Evolutionary conservation across 2,888 invertebrate genomes (phyloP).

Genomic region (Shargacucullia verbasci): DNA sequence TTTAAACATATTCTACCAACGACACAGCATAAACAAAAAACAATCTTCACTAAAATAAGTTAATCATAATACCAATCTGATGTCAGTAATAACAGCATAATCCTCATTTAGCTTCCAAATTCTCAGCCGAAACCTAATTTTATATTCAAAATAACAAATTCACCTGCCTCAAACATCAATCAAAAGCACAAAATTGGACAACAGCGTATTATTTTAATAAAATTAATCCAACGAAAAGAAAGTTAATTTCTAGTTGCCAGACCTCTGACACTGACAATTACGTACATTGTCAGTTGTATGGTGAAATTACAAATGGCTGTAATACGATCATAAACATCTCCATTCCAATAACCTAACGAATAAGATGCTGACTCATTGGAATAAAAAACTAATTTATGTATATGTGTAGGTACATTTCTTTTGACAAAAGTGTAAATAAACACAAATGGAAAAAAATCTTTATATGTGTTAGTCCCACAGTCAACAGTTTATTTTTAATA

Average conservation of each 20-base stretch:
- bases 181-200: constrained; percentile 51
- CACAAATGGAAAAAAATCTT: too few species aligned
- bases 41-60: constrained; percentile 16
- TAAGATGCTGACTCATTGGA: constrained; percentile 55
- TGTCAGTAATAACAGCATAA: constrained; percentile 26
- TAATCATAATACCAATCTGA: constrained; percentile 19
- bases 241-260: constrained; percentile 52
- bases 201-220: constrained; percentile 57
- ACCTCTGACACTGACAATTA: constrained; percentile 78
- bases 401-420: background rate
- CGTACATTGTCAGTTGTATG: constrained; percentile 68
- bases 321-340: constrained; percentile 58
- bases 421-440: constrained; percentile 1
- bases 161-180: constrained; percentile 54
- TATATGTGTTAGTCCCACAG: too few species aligned
- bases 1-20: too few species aligned
- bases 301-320: constrained; percentile 60
- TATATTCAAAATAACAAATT: constrained; percentile 26
- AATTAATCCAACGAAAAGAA: constrained; percentile 57
- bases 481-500: too few species aligned
- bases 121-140: constrained; percentile 21
- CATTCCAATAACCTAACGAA: constrained; percentile 55
- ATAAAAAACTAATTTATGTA: constrained; percentile 2
- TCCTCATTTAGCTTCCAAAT: background rate
- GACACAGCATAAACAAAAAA: background rate